These are phyloP conservation scores for Rhagophthalmus giganteus DNA, from an alignment of 2,888 invertebrate species.

Conservation along the genomic window DNA sequence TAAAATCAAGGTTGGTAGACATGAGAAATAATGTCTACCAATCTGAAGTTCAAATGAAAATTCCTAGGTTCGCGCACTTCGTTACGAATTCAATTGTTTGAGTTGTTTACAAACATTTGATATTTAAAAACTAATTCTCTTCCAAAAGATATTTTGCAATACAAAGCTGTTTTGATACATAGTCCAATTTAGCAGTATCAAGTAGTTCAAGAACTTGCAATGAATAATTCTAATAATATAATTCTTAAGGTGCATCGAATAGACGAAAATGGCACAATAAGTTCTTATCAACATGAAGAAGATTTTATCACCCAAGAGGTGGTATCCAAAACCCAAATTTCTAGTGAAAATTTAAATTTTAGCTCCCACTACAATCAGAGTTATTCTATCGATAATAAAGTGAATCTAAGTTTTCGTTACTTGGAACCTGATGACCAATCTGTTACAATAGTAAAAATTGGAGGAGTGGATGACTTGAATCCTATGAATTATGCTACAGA, in stretches of 20 bases:
- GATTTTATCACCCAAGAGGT: slow-evolving; percentile 44
- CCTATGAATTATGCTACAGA: slow-evolving; percentile 40
- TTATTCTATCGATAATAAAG: slow-evolving; percentile 28
- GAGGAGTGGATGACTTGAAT: slow-evolving; percentile 41
- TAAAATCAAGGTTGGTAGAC: too few relatives aligned
- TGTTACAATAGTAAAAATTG: slow-evolving; percentile 41
- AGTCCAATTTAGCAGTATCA: slow-evolving; percentile 37
- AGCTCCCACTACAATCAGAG: slow-evolving; percentile 25
- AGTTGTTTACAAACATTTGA: too few relatives aligned
- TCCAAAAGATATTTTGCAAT: slow-evolving; percentile 16
- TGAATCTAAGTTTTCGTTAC: slow-evolving; percentile 39
- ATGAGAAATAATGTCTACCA: background rate
- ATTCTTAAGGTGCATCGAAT: slow-evolving; percentile 46
- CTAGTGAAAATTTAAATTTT: slow-evolving; percentile 36
- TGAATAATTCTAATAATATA: slow-evolving; percentile 45
- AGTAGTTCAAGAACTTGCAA: slow-evolving; percentile 44
- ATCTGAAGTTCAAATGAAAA: background rate
- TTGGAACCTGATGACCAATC: slow-evolving; percentile 41
- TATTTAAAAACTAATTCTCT: slow-evolving; percentile 12
- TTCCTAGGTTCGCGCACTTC: too few relatives aligned
- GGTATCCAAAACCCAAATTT: slow-evolving; percentile 41
- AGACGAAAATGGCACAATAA: slow-evolving; percentile 39
- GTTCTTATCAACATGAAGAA: slow-evolving; percentile 43
- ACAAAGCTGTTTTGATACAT: slow-evolving; percentile 49
- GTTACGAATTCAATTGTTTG: too few relatives aligned